Evolutionary conservation across 2,113 vertebrate species (phyloP), one percentile per base, ranked within the genome.

Genomic region (Nothoprocta pentlandii): DNA sequence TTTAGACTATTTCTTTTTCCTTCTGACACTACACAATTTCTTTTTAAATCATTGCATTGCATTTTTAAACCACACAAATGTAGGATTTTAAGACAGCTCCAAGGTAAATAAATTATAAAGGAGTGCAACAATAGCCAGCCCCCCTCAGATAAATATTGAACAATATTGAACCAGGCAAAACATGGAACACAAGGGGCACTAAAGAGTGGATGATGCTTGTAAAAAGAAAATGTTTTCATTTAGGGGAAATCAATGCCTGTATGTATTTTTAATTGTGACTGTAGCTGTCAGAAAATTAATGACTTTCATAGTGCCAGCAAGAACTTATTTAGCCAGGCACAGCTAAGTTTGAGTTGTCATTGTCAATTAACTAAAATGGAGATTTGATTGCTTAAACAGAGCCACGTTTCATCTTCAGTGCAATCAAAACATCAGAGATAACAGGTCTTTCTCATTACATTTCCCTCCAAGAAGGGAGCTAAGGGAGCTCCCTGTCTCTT

Each of bases 341-440:
- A 67, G 28, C 32, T 47, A 36, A 68, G 13, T 77, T 87, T 46
- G 36, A 12, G 12, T 68, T 85, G 39, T 28, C 22, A 71, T 58
- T 82, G 28, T 68, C 56, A 87, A 15, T 53, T 78, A 54, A 46
- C 22, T 58, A 22, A 93, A 39, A 28, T 83, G 34, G 54, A 94
- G 76, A 88, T 77, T 42, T 6, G 6, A 6, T 2, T 36, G 26
- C 17, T 62, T 64, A 67, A 71, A 73, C 20, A 56, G 73, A 87
- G 10, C 7, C 8, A 21, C 7, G 12, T 63, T 71, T 67, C 10
- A 46, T 8, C 23, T 75, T 46, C 14, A 26, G 5, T 23, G 17
- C 12, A 68, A 58, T 21, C 23, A 67, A 44, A 86, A 51, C 58
- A 41, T 34, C 30, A 36, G 71, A 77, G 14, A 74, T 46, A 46